These are phyloP conservation scores for Podarcis lilfordi DNA, from an alignment of 2,797 vertebrate genomes.

Conservation along the genomic window DNA sequence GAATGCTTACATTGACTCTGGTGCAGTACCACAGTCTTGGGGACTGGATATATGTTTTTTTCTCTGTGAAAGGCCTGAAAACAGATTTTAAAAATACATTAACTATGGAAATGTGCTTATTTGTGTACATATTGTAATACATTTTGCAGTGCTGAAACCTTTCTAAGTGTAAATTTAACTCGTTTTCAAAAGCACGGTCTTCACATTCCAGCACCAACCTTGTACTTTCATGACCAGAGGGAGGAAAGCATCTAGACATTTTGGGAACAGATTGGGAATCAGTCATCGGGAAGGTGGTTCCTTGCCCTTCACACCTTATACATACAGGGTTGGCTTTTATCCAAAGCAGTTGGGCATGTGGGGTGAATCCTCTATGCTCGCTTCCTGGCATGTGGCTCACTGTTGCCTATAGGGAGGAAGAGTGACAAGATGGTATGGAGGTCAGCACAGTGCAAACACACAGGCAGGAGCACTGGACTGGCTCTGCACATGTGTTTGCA, in stretches of 20 bases:
- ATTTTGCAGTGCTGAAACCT: background rate
- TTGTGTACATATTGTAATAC: background rate
- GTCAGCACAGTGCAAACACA: no score
- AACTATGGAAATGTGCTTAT: background rate
- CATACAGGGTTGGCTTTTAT: no score
- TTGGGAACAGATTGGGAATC: background rate
- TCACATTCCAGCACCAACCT: background rate
- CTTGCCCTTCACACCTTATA: background rate
- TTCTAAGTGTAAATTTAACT: background rate
- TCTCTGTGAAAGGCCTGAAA: background rate
- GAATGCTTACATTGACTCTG: background rate
- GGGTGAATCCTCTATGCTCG: no score
- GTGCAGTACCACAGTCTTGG: background rate
- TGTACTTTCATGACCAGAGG: no score
- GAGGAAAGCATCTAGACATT: background rate
- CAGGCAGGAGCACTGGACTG: no score
- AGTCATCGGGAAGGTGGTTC: background rate
- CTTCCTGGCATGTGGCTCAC: no score
- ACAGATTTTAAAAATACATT: background rate
- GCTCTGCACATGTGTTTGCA: no score
- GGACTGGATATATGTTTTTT: background rate
- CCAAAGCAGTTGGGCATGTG: no score
- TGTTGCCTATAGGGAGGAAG: no score
- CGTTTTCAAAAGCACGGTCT: background rate
- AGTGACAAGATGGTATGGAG: no score